Conservation (phyloP, 2,888 invertebrate species). For the Heliconius erato region DNA sequence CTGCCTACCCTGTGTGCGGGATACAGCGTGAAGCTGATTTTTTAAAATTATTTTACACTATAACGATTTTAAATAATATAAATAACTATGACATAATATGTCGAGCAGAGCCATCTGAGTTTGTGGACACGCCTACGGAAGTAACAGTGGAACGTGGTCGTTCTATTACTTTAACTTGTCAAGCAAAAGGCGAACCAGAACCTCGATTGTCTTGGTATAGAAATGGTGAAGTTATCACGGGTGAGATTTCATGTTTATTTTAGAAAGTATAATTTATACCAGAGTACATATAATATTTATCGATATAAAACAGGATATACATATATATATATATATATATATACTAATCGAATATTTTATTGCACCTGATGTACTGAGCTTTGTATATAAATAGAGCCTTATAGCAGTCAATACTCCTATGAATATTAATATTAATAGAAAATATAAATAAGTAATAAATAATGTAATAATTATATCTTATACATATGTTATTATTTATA, state of each 20-base stretch:
- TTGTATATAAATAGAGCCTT: not conserved
- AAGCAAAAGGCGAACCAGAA: constrained; percentile 74
- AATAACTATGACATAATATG: not conserved
- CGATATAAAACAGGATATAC: no score
- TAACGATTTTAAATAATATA: no score
- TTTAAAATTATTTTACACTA: no score
- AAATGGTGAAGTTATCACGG: constrained; percentile 63
- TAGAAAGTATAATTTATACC: no score
- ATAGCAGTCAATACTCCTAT: not conserved
- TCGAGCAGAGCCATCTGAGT: constrained; percentile 67
- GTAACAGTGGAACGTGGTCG: constrained; percentile 68
- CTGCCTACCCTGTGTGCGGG: no score
- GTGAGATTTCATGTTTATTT: constrained; percentile 54
- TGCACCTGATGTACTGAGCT: not conserved
- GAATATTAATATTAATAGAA: not conserved
- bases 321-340: no score
- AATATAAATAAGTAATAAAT: not conserved
- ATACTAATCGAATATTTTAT: no score
- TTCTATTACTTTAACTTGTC: constrained; percentile 72
- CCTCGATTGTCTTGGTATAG: constrained; percentile 70
- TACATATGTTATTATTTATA: not conserved
- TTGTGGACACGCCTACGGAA: constrained; percentile 65
- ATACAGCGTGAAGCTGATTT: no score
- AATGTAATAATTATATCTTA: no score
- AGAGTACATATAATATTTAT: no score